Evolutionary conservation across 2,113 vertebrate species (phyloP).

Genomic region (Tympanuchus pallidicinctus): DNA sequence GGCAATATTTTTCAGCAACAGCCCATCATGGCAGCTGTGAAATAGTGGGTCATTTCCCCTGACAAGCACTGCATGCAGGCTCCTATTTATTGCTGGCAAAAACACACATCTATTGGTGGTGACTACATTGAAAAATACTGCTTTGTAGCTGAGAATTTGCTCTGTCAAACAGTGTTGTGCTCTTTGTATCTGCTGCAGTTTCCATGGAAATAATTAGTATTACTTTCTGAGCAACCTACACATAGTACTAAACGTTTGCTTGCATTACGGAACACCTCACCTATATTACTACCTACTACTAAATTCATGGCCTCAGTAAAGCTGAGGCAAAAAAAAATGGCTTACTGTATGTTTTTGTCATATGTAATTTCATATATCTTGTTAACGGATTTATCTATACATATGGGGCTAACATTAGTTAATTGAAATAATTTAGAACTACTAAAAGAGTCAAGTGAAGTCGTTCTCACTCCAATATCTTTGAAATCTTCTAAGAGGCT

Average conservation of each 20-base stretch:
- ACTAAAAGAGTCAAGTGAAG: conserved; percentile 68
- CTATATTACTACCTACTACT: neutral
- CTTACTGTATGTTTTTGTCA: neutral
- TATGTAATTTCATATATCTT: neutral
- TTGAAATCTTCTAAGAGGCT: conserved; percentile 87
- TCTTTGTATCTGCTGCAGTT: too few relatives aligned
- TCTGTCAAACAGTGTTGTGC: too few relatives aligned
- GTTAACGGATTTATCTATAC: neutral
- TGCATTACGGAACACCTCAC: neutral
- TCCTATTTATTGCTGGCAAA: too few relatives aligned
- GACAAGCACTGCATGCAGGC: too few relatives aligned
- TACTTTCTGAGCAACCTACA: too few relatives aligned
- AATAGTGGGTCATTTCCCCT: too few relatives aligned
- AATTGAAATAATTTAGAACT: conserved; percentile 38
- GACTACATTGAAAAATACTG: too few relatives aligned
- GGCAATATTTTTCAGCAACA: too few relatives aligned
- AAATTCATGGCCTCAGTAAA: neutral
- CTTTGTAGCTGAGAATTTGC: too few relatives aligned
- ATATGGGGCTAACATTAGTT: conserved; percentile 6
- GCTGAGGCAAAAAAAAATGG: neutral
- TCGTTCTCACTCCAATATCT: conserved; percentile 82
- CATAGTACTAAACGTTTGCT: neutral
- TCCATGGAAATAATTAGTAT: too few relatives aligned
- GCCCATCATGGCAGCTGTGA: too few relatives aligned
- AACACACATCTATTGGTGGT: too few relatives aligned